A percentile compares a stretch with the other conserved stretches of the same genome.
phyloP scores from a whole-genome alignment of 1,140 invertebrate genomes.

The Aphelinus atriplicis region DNA sequence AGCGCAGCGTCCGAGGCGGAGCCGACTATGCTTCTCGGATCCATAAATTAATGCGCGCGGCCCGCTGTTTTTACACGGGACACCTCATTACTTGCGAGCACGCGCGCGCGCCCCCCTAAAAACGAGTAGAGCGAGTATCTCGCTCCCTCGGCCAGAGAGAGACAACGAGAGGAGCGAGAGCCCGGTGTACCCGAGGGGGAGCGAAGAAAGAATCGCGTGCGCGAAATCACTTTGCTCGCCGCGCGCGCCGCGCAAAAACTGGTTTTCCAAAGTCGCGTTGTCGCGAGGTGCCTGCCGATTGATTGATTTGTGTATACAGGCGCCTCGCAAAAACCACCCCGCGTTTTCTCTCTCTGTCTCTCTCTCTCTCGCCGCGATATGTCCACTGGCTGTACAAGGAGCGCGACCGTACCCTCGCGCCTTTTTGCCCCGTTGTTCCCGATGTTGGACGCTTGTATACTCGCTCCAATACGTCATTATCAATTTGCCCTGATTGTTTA shows the following conservation, averaged over 20 bases:
- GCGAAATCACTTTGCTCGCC: conserved; percentile 13
- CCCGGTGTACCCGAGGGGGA: neutral
- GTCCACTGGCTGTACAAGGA: neutral
- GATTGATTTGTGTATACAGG: conserved; percentile 35
- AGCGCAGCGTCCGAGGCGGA: too few relatives aligned
- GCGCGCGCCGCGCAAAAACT: conserved; percentile 3
- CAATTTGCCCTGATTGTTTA: conserved; percentile 28
- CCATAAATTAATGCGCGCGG: too few relatives aligned
- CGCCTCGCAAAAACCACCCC: neutral
- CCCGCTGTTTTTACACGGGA: too few relatives aligned
- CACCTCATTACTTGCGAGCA: too few relatives aligned
- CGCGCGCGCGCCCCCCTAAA: too few relatives aligned
- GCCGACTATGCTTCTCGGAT: too few relatives aligned
- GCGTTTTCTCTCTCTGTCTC: neutral
- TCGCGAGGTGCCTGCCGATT: neutral
- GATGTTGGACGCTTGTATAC: neutral
- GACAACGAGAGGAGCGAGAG: neutral
- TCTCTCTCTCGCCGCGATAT: neutral
- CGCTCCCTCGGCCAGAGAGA: neutral
- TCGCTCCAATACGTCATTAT: conserved; percentile 20
- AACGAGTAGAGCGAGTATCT: too few relatives aligned
- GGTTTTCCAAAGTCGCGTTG: conserved; percentile 22
- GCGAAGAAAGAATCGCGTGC: neutral
- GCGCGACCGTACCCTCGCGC: neutral
- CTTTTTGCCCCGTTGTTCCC: neutral